Evolutionary conservation across 2,113 vertebrate species (phyloP), one percentile per base, ranked within the genome.

Genomic region (Zosterops pallidus): DNA sequence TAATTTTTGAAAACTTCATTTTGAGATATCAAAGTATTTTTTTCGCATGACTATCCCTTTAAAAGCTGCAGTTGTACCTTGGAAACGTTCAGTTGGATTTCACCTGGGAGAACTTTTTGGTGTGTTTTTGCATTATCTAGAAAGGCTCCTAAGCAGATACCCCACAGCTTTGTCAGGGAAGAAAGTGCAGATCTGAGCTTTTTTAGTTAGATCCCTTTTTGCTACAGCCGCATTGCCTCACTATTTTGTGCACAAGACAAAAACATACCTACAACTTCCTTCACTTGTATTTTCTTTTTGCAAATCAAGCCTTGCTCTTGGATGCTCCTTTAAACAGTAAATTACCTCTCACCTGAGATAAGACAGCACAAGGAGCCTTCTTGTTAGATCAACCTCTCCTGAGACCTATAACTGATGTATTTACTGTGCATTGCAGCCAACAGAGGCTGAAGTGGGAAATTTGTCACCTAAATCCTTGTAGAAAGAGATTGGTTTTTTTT

Each of bases 331-430:
- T 81, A 77, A 84, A 49, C 19, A 83, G 24, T 56, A 81, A 91
- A 87, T 72, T 94, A 39, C 52, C 64, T 85, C 82, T 83, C 47
- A 94, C 64, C 46, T 91, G 63, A 90, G 42, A 41, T 76, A 77
- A 80, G 59, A 55, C 37, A 39, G 26, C 37, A 47, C 39, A 22
- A 90, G 75, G 46, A 92, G 39, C 29, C 35, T 68, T 44, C 56
- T 50, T 71, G 33, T 75, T 87, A 90, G 39, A 70, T 44, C 70
- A 72, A 2, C 50, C 31, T 85, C 89, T 79, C 70, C 57, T 65
- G 78, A 91, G 46, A 72, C 75, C 85, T 90, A 56, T 59, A 79
- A 37, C 29, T 69, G 67, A 65, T 64, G 24, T 65, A 72, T 85
- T 94, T 77, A 72, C 59, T 44, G 39, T 57, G 31, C 59, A 26